Percentiles rank a stretch among this genome's conserved stretches.
Evolutionary conservation across 2,888 invertebrate genomes (phyloP).

Genomic region (Caenorhabditis afra): DNA sequence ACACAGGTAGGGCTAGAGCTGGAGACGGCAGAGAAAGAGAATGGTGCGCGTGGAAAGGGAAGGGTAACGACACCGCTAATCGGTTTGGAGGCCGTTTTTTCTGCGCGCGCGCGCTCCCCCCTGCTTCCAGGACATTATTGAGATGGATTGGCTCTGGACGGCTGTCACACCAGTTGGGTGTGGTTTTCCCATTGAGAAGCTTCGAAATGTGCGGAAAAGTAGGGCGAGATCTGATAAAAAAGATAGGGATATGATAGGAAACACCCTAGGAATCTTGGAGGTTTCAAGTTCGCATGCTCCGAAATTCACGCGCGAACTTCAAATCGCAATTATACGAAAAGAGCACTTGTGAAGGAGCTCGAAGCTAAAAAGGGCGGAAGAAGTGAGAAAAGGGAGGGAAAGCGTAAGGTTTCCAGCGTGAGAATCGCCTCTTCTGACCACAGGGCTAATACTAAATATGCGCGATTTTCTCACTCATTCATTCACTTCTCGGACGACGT

Average conservation of each 20-base stretch:
- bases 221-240: neutral
- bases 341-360: conserved; percentile 3
- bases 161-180: conserved; percentile 40
- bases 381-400: neutral
- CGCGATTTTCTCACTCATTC: conserved; percentile 18
- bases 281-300: no score
- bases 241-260: neutral
- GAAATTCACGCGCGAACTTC: conserved; percentile 2
- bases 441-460: conserved; percentile 11
- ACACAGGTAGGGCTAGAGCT: conserved; percentile 10
- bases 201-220: neutral
- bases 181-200: conserved; percentile 7
- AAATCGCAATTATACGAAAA: conserved; percentile 2
- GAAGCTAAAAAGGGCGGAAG: neutral
- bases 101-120: conserved; percentile 17
- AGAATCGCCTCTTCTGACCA: conserved; percentile 16
- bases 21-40: conserved; percentile 16
- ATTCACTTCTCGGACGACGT: neutral
- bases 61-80: conserved; percentile 53
- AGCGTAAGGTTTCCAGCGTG: conserved; percentile 28
- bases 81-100: conserved; percentile 57
- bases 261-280: neutral
- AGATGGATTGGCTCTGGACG: conserved; percentile 50
- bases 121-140: conserved; percentile 34
- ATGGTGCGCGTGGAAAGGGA: neutral